phyloP scores from a whole-genome alignment of 2,888 invertebrate species.

The Thalpophila matura region DNA sequence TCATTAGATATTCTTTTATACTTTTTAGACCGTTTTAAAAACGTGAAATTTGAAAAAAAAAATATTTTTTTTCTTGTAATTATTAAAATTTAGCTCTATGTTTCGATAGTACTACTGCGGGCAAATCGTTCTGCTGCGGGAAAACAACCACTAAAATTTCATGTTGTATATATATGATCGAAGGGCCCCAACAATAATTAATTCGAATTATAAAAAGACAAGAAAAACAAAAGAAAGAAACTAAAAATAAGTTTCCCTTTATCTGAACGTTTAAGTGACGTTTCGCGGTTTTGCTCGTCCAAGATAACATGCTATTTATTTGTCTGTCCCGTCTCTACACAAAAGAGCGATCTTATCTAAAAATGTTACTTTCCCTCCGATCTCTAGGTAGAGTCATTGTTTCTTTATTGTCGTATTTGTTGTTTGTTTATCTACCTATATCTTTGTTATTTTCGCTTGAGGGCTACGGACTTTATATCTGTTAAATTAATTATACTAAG shows the following conservation, averaged over 20 bases:
- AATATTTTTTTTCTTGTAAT: too few relatives aligned
- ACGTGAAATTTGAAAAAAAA: too few relatives aligned
- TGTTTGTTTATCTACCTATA: constrained; percentile 18
- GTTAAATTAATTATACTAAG: too few relatives aligned
- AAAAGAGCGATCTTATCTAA: constrained; percentile 70
- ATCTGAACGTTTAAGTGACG: constrained; percentile 75
- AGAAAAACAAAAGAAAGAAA: constrained; percentile 64
- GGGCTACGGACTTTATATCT: not conserved
- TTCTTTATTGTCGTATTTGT: constrained; percentile 55
- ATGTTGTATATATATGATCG: not conserved
- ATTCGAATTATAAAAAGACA: constrained; percentile 29
- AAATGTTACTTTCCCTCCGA: constrained; percentile 64
- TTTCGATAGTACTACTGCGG: too few relatives aligned
- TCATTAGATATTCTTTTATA: too few relatives aligned
- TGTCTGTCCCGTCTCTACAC: constrained; percentile 69
- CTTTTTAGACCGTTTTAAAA: too few relatives aligned
- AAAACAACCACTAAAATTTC: too few relatives aligned
- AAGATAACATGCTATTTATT: constrained; percentile 85
- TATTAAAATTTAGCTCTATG: too few relatives aligned
- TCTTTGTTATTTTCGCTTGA: constrained; percentile 9
- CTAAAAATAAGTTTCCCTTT: constrained; percentile 64
- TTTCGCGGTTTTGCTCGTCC: constrained; percentile 74
- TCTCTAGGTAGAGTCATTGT: constrained; percentile 56
- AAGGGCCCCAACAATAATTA: not conserved
- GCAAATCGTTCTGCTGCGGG: too few relatives aligned